Percentiles rank a stretch among this genome's conserved stretches.
phyloP scores from a whole-genome alignment of 1,140 invertebrate species.

The Zaprionus africanus region DNA sequence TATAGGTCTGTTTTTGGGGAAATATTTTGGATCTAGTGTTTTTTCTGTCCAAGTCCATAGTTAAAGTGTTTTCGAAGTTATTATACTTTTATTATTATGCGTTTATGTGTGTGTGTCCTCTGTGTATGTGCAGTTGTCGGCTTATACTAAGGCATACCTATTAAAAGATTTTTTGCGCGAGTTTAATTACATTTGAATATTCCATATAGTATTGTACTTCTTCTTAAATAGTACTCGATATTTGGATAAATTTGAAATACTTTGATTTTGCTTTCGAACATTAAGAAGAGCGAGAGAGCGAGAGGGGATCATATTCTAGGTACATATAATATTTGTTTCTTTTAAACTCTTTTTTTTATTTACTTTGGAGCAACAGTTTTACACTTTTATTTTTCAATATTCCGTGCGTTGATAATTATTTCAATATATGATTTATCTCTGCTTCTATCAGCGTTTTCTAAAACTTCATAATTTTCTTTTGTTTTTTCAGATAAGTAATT shows the following conservation, averaged over 20 bases:
- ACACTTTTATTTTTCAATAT: constrained; percentile 55
- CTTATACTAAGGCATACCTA: constrained; percentile 75
- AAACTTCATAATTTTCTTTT: neutral
- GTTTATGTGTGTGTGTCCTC: constrained; percentile 17
- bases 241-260: constrained; percentile 23
- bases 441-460: constrained; percentile 1
- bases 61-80: constrained; percentile 1
- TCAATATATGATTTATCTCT: constrained; percentile 8
- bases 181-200: constrained; percentile 67
- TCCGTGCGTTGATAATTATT: constrained; percentile 17
- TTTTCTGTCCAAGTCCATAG: neutral
- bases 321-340: constrained; percentile 18
- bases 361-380: constrained; percentile 80
- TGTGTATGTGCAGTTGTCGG: constrained; percentile 29
- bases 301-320: constrained; percentile 50
- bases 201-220: constrained; percentile 37
- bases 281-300: constrained; percentile 61
- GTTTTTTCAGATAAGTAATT: neutral
- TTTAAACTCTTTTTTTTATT: constrained; percentile 35
- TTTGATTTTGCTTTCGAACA: constrained; percentile 37
- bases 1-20: neutral
- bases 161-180: constrained; percentile 83
- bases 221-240: constrained; percentile 38
- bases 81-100: constrained; percentile 1
- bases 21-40: neutral